Conservation (phyloP, 1,140 invertebrate genomes). For the Gryllus bimaculatus region DNA sequence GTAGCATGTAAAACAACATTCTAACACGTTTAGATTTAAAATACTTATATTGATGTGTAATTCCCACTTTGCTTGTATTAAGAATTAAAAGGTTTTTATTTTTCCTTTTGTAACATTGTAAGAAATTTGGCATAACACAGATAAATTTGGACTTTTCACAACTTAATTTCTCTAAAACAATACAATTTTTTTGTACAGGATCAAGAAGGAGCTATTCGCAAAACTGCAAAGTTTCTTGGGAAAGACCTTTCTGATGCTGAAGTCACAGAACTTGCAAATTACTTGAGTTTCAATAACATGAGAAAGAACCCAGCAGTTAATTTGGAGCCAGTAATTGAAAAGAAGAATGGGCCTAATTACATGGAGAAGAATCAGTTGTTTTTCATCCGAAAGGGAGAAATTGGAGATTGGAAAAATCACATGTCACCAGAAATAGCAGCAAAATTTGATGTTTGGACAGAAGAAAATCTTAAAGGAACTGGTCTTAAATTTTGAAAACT, state of each 20-base stretch:
- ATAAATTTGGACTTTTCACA: no score
- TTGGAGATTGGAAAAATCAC: slow-evolving; percentile 76
- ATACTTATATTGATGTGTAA: no score
- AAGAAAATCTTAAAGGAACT: slow-evolving; percentile 51
- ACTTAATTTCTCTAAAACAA: no score
- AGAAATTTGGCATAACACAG: no score
- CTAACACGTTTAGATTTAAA: no score
- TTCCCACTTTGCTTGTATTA: no score
- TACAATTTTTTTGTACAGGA: slow-evolving; percentile 35
- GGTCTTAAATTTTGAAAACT: slow-evolving; percentile 46
- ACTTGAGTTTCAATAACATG: slow-evolving; percentile 74
- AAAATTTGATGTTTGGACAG: slow-evolving; percentile 66
- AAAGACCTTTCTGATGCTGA: slow-evolving; percentile 55
- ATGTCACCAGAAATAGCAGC: slow-evolving; percentile 59
- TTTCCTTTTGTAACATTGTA: no score
- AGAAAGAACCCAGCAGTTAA: slow-evolving; percentile 69
- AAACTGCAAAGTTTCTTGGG: slow-evolving; percentile 62
- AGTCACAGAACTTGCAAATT: slow-evolving; percentile 53
- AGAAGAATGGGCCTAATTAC: slow-evolving; percentile 38
- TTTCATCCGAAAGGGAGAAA: slow-evolving; percentile 71
- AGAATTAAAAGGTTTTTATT: no score
- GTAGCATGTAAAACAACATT: no score
- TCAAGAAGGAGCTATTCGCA: slow-evolving; percentile 48
- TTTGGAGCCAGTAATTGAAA: slow-evolving; percentile 48
- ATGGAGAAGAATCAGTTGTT: slow-evolving; percentile 42